Evolutionary conservation across 2,113 vertebrate genomes (phyloP).

Genomic region (Hydrochoerus hydrochaeris): DNA sequence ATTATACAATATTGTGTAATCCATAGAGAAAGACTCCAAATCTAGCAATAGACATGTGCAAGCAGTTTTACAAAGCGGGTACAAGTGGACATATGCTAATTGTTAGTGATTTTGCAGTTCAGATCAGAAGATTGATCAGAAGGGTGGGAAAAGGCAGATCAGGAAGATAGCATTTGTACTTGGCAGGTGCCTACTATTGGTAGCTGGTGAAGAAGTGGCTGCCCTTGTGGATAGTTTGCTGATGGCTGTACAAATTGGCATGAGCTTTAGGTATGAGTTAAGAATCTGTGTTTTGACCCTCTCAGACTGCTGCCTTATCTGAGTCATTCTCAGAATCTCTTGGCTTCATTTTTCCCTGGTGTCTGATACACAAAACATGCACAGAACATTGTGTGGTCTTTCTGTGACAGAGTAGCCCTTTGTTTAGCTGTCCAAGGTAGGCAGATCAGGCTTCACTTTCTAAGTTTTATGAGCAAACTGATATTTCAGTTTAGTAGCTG

Average conservation of each 20-base stretch:
- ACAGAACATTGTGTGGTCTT: neutral
- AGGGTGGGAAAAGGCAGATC: neutral
- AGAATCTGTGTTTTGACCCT: neutral
- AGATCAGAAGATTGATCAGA: neutral
- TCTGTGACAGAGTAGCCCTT: neutral
- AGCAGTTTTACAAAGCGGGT: neutral
- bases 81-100: neutral
- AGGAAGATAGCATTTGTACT: neutral
- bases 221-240: too few species aligned
- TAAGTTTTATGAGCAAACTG: neutral
- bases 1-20: neutral
- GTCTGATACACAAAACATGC: neutral
- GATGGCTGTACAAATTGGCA: neutral
- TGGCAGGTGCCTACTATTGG: neutral
- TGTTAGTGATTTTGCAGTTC: neutral
- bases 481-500: neutral
- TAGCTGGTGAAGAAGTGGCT: neutral
- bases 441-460: neutral
- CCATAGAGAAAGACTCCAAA: neutral
- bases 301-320: neutral
- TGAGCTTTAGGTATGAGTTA: neutral
- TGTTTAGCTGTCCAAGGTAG: conserved; percentile 4
- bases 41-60: neutral
- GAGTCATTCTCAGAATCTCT: neutral
- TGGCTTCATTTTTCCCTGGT: neutral